Evolutionary conservation across 2,888 invertebrate genomes (phyloP), one percentile per base, ranked within the genome.

Genomic region (Hyposoter didymator): DNA sequence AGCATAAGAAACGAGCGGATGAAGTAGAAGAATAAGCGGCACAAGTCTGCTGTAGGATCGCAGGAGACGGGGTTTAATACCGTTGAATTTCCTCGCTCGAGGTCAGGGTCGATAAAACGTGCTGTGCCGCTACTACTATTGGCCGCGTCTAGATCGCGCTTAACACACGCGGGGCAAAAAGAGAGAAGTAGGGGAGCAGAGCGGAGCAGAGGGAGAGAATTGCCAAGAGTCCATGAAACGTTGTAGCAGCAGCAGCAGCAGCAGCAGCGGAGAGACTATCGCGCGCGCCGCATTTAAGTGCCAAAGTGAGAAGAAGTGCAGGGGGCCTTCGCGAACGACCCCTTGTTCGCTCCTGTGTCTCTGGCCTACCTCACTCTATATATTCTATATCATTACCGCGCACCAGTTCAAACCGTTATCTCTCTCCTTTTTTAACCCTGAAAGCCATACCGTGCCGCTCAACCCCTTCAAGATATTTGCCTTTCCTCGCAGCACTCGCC

Each of bases 71-170:
- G 76, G 82, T 82, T 82, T 82, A 79, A 85, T 85, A 82, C 82
- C 83, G 78, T 80, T 84, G 84, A 87, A 86, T 87, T 87, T 85
- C 82, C 85, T 85, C 82, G 76, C 85, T 85, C 80, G 76, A 85
- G 87, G 87, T 88, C 86, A 85, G 84, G 81, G 84, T 88, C 84
- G 88, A 88, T 88, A 88, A 88, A 85, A 87, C 82, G 88, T 87
- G 86, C 85, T 82, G 82, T 87, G 86, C 85, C 79, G 78, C 47
- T 74, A 62, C 49, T 45, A 73, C 67, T 69, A 62, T 66, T 74
- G 28, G 66, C 67, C 22, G 35, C 72, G 72, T 72, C 76, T 82
- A 52, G 70, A n/a, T 80, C 73, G 66, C 72, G 64, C 35, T 79
- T 72, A 64, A 72, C 72, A 79, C 72, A 45, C 72, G 64, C 72